Percentiles rank a stretch among this genome's conserved stretches.
Evolutionary conservation across 2,888 invertebrate species (phyloP).

Genomic region (Dryocosmus kuriphilus): DNA sequence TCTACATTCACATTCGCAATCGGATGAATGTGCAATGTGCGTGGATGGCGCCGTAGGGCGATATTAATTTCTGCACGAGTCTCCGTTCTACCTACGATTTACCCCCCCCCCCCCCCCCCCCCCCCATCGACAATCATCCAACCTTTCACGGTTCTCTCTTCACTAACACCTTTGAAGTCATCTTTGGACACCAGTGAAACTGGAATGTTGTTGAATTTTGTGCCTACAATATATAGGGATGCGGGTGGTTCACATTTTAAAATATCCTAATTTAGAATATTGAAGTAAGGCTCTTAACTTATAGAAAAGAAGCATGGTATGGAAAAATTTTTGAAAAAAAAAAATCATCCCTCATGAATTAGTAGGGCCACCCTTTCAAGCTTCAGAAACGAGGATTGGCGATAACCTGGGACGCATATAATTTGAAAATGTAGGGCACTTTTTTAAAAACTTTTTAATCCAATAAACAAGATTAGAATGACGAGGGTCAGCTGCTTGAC

Average conservation of each 20-base stretch:
- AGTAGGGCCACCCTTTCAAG: neutral
- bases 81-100: conserved; percentile 49
- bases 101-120: conserved; percentile 47
- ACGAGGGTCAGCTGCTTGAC: conserved; percentile 53
- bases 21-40: conserved; percentile 47
- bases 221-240: too few species aligned
- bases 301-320: too few species aligned
- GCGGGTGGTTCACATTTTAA: too few species aligned
- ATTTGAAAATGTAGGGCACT: too few species aligned
- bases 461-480: conserved; percentile 53
- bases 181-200: too few species aligned
- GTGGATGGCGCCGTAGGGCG: conserved; percentile 65
- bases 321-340: too few species aligned
- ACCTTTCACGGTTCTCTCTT: conserved; percentile 32
- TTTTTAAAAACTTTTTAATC: conserved; percentile 29
- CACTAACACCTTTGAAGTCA: neutral
- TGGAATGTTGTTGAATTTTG: too few species aligned
- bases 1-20: conserved; percentile 47
- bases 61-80: conserved; percentile 72
- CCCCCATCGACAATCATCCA: conserved; percentile 51
- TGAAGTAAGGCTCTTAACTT: too few species aligned
- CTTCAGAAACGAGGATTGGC: conserved; percentile 8
- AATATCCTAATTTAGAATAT: too few species aligned
- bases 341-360: neutral
- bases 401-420: conserved; percentile 13